Percentiles rank a stretch among this genome's conserved stretches.
phyloP scores from a whole-genome alignment of 1,140 invertebrate genomes.

The Brachionus koreanus region DNA sequence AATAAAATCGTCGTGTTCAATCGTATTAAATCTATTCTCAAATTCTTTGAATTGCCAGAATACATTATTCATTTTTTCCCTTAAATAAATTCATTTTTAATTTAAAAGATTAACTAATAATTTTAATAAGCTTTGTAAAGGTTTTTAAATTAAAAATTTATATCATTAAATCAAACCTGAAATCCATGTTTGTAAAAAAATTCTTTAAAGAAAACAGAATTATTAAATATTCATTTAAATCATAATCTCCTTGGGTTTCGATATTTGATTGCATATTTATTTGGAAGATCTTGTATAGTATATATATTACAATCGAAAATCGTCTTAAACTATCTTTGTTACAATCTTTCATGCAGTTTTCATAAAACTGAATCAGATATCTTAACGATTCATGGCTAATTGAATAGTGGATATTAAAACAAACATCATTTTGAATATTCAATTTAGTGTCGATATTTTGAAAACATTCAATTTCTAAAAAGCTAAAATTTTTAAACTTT shows the following conservation, averaged over 20 bases:
- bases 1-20: neutral
- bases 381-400: neutral
- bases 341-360: neutral
- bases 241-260: neutral
- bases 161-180: neutral
- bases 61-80: neutral
- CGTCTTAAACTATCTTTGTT: neutral
- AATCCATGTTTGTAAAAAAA: neutral
- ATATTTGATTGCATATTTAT: neutral
- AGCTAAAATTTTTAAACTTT: neutral
- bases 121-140: neutral
- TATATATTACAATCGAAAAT: neutral
- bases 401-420: neutral
- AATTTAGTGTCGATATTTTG: neutral
- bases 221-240: neutral
- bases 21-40: neutral
- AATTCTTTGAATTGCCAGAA: conserved; percentile 29
- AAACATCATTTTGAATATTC: neutral
- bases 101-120: neutral
- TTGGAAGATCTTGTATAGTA: neutral
- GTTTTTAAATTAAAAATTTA: neutral
- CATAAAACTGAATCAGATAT: conserved; percentile 3
- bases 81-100: neutral
- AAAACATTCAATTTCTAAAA: neutral
- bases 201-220: neutral